Conservation (phyloP, 1,140 invertebrate genomes). For the Conus ventricosus region DNA sequence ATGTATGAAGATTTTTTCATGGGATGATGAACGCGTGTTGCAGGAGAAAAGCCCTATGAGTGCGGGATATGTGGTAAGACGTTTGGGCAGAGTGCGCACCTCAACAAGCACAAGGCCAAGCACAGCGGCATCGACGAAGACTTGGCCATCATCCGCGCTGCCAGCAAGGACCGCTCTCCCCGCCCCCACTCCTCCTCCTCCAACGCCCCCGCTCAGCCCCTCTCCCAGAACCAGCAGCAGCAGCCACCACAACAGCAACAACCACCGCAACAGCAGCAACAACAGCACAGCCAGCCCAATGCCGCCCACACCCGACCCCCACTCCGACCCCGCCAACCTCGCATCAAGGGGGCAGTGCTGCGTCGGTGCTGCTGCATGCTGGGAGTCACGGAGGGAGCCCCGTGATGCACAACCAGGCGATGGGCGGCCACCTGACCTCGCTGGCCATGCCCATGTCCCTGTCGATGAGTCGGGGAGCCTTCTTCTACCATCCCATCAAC, state of each 20-base stretch:
- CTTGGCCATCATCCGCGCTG: slow-evolving; percentile 36
- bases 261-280: slow-evolving; percentile 9
- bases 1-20: too few relatives aligned
- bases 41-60: slow-evolving; percentile 31
- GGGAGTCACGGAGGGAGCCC: background rate
- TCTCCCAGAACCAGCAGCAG: background rate
- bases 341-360: background rate
- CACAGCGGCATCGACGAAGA: slow-evolving; percentile 38
- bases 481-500: slow-evolving; percentile 31
- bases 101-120: slow-evolving; percentile 37
- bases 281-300: slow-evolving; percentile 1
- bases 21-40: too few relatives aligned
- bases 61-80: slow-evolving; percentile 31
- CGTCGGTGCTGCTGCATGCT: background rate
- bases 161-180: slow-evolving; percentile 8
- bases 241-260: background rate
- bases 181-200: background rate
- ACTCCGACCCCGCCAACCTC: background rate
- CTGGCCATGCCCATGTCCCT: slow-evolving; percentile 30
- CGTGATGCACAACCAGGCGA: background rate
- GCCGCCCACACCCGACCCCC: background rate
- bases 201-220: background rate
- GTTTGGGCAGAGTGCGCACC: slow-evolving; percentile 27
- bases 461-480: slow-evolving; percentile 7
- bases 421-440: background rate